Conservation (phyloP, 2,797 vertebrate genomes). For the Salarias fasciatus region DNA sequence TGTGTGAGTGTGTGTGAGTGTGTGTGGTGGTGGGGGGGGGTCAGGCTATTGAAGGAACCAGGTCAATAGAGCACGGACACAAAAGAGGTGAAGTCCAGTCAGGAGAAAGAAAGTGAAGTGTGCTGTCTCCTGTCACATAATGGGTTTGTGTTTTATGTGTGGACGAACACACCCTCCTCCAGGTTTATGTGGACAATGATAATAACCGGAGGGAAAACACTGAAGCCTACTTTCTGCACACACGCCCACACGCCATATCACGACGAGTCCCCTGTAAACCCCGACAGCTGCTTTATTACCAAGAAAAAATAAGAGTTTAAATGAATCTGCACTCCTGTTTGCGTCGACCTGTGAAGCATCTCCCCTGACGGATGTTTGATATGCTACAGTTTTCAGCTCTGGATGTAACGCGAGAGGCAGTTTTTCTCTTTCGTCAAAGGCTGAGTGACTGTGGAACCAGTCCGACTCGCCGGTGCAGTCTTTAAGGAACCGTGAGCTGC, state of each 20-base stretch:
- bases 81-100: slow-evolving; percentile 34
- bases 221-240: slow-evolving; percentile 29
- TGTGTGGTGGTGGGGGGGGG: slow-evolving; percentile 16
- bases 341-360: too few relatives aligned
- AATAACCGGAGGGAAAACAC: slow-evolving; percentile 42
- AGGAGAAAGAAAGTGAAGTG: slow-evolving; percentile 17
- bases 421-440: too few relatives aligned
- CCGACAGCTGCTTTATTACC: neutral
- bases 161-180: slow-evolving; percentile 30
- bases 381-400: too few relatives aligned
- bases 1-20: neutral
- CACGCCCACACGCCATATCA: neutral
- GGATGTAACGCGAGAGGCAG: too few relatives aligned
- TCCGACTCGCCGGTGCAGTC: slow-evolving; percentile 54
- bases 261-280: neutral
- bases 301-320: too few relatives aligned
- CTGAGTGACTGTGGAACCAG: slow-evolving; percentile 44
- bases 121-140: slow-evolving; percentile 15
- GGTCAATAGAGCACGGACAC: slow-evolving; percentile 60
- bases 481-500: neutral
- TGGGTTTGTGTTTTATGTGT: slow-evolving; percentile 22
- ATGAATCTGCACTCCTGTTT: too few relatives aligned
- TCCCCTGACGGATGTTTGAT: too few relatives aligned
- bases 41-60: slow-evolving; percentile 62
- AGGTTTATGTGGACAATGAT: slow-evolving; percentile 34